Percentiles rank a stretch among this genome's conserved stretches.
Conservation (phyloP, 2,888 invertebrate genomes). For the Lapara coniferarum region DNA sequence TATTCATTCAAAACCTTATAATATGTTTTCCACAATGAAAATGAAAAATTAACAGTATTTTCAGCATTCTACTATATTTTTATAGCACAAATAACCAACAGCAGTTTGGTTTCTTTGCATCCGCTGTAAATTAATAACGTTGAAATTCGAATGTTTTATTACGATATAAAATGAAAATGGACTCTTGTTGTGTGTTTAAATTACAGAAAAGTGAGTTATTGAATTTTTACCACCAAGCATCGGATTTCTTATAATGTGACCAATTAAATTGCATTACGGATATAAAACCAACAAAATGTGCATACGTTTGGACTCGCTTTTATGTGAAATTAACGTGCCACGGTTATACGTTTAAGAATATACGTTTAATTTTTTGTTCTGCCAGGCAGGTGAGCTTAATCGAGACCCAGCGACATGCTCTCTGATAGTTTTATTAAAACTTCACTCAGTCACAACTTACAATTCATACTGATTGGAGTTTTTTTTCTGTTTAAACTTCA, state of each 20-base stretch:
- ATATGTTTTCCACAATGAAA: no score
- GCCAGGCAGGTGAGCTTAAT: background rate
- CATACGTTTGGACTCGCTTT: slow-evolving; percentile 10
- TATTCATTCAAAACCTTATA: no score
- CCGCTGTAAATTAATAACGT: background rate
- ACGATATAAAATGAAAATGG: background rate
- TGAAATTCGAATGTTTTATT: background rate
- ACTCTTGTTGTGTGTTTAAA: background rate
- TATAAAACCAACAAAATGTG: slow-evolving; percentile 14
- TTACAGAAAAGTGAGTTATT: slow-evolving; percentile 21
- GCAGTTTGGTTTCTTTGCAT: no score
- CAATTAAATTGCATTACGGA: slow-evolving; percentile 44
- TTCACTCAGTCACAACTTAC: background rate
- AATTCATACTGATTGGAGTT: no score
- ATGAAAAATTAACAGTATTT: no score
- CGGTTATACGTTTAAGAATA: background rate
- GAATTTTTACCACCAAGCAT: slow-evolving; percentile 30
- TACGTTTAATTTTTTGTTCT: background rate
- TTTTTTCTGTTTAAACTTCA: no score
- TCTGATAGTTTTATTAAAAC: background rate
- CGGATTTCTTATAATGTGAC: slow-evolving; percentile 48
- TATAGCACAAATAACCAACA: no score
- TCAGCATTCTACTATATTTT: no score
- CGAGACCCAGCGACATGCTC: background rate
- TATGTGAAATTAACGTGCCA: slow-evolving; percentile 9